Evolutionary conservation across 2,113 vertebrate genomes (phyloP), one percentile per base, ranked within the genome.

Genomic region (Kryptolebias marmoratus): DNA sequence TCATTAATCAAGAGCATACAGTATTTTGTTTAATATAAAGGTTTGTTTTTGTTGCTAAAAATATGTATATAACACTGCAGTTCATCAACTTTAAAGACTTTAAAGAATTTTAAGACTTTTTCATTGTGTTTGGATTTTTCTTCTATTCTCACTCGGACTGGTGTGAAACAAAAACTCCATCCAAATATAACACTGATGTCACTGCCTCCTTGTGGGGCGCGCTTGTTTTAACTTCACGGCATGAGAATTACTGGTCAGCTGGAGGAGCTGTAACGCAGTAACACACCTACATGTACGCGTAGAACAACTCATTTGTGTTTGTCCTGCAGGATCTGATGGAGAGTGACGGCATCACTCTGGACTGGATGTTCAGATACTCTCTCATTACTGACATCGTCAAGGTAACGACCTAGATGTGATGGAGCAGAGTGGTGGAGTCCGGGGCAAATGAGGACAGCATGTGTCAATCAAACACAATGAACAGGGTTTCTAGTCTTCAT

Each of bases 351-450:
- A 98, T 98, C 89, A 97, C 94, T 0, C 77, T 98, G 90, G 97
- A 98, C 85, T 98, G 97, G 97, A 96, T 98, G 96, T 98, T 98
- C 87, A 94, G 96, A 77, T 98, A 96, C 67, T 98, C 97, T 0
- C 95, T 98, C 80, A 96, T 96, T 88, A 94, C 82, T 0, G 97
- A 98, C 88, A 97, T 98, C 0, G 95, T 98, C 62, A 98, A 96
- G 96, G 97, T 97, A 72, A 86, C 31, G 0, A 16, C 12, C 15
- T 64, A 28, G 14, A 8, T 58, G 22, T 7, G n/a, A 9, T 14
- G 22, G 39, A 61, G 13, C 11, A 67, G 27, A 32, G 16, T 49
- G 45, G 32, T 31, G 22, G 13, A 28, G 58, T 15, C 1, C 3
- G 16, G 54, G 18, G n/a, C n/a, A 16, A 50, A 18, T 45, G 10